phyloP scores from a whole-genome alignment of 2,797 vertebrate genomes.

The Rachycentron canadum region DNA sequence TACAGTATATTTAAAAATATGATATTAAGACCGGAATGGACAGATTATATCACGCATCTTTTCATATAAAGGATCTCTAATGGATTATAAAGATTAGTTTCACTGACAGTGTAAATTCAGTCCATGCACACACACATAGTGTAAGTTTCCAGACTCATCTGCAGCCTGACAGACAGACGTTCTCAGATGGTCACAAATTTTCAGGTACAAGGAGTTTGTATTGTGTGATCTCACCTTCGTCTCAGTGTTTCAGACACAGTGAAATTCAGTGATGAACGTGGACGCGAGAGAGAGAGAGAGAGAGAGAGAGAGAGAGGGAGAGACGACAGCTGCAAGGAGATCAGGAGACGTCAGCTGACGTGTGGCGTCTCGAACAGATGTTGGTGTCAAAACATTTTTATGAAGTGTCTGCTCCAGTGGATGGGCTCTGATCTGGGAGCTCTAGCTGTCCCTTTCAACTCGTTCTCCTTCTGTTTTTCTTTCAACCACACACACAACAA shows the following conservation, averaged over 20 bases:
- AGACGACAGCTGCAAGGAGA: constrained; percentile 54
- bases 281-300: no score
- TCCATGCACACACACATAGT: not conserved
- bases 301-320: not conserved
- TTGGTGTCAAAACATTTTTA: constrained; percentile 65
- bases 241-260: not conserved
- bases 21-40: not conserved
- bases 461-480: constrained; percentile 19
- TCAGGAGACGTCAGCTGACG: constrained; percentile 35
- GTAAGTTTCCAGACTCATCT: not conserved
- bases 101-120: not conserved
- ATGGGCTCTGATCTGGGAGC: constrained; percentile 49
- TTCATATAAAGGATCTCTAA: not conserved
- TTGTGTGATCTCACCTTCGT: constrained; percentile 20
- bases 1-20: not conserved
- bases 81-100: not conserved
- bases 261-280: not conserved
- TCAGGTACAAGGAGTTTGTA: not conserved
- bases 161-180: not conserved
- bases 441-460: constrained; percentile 22
- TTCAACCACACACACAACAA: not conserved
- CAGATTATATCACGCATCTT: not conserved
- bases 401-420: constrained; percentile 48
- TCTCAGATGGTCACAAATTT: constrained; percentile 7
- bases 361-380: constrained; percentile 55